Evolutionary conservation across 64 coral and sea anemone genomes (phyloP).

Genomic region (Trachythela sp.): DNA sequence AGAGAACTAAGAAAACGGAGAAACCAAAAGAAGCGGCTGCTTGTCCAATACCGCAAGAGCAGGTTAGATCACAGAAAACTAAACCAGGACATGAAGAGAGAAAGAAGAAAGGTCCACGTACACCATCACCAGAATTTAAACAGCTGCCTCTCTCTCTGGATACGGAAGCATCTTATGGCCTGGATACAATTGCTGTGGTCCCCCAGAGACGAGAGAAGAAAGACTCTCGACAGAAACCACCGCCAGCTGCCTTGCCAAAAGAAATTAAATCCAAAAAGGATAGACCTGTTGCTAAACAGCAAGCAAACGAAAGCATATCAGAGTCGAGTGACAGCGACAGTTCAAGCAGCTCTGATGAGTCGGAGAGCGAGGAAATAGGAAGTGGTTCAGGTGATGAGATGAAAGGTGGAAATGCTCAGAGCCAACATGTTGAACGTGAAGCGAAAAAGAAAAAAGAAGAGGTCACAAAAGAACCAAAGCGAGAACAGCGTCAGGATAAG

Average conservation of each 20-base stretch:
- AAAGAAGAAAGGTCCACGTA: background rate
- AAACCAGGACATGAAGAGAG: background rate
- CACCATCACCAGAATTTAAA: background rate
- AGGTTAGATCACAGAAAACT: background rate
- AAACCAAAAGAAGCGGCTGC: background rate
- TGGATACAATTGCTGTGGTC: background rate
- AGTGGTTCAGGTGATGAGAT: background rate
- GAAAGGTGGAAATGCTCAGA: background rate
- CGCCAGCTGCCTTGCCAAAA: background rate
- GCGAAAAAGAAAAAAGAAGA: background rate
- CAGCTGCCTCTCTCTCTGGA: background rate
- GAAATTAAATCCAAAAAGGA: background rate
- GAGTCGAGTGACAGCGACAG: constrained; percentile 9
- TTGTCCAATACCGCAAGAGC: background rate
- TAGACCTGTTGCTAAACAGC: background rate
- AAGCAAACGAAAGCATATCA: background rate
- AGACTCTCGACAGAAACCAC: background rate
- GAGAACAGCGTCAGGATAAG: background rate
- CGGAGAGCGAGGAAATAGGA: background rate
- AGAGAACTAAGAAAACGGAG: background rate
- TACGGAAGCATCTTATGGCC: background rate
- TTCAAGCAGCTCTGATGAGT: background rate
- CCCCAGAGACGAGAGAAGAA: background rate
- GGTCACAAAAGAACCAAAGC: background rate
- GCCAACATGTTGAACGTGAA: background rate